phyloP scores from a whole-genome alignment of 2,113 vertebrate genomes.

The Potamarius usumacintae region DNA sequence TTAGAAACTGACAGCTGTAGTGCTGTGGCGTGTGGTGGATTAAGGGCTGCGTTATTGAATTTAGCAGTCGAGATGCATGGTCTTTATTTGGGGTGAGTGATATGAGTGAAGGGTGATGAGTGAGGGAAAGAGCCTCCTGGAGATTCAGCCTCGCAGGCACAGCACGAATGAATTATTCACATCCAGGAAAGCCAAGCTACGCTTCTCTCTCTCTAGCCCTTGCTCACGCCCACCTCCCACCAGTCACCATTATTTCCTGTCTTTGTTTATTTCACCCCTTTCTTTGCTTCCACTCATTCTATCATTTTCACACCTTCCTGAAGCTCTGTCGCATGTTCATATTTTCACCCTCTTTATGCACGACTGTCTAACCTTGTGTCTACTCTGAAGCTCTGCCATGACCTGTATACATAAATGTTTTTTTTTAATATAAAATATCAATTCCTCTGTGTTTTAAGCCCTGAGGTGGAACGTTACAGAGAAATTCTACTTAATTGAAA shows the following conservation, averaged over 20 bases:
- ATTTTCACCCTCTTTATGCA: slow-evolving; percentile 11
- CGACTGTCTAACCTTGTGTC: background rate
- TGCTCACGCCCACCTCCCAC: slow-evolving; percentile 3
- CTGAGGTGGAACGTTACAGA: background rate
- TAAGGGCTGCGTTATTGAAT: slow-evolving; percentile 46
- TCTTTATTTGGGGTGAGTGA: slow-evolving; percentile 49
- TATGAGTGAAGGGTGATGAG: slow-evolving; percentile 45
- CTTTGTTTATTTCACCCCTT: slow-evolving; percentile 27
- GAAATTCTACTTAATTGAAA: background rate
- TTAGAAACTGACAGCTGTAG: slow-evolving; percentile 44
- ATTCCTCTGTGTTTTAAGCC: background rate
- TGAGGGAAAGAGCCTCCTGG: slow-evolving; percentile 49
- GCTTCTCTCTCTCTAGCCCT: slow-evolving; percentile 12
- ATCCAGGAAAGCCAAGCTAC: slow-evolving; percentile 36
- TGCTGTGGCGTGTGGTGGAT: slow-evolving; percentile 27
- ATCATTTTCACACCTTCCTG: slow-evolving; percentile 20
- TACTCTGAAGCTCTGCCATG: background rate
- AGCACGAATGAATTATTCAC: slow-evolving; percentile 54
- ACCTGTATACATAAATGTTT: background rate
- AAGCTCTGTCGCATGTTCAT: slow-evolving; percentile 15
- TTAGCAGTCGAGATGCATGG: slow-evolving; percentile 40
- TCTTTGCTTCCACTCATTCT: background rate
- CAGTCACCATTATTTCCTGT: slow-evolving; percentile 14
- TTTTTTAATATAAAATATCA: background rate
- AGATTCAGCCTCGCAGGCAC: slow-evolving; percentile 45